Conservation (phyloP, 2,797 vertebrate species). For the Hephaestus fuliginosus region DNA sequence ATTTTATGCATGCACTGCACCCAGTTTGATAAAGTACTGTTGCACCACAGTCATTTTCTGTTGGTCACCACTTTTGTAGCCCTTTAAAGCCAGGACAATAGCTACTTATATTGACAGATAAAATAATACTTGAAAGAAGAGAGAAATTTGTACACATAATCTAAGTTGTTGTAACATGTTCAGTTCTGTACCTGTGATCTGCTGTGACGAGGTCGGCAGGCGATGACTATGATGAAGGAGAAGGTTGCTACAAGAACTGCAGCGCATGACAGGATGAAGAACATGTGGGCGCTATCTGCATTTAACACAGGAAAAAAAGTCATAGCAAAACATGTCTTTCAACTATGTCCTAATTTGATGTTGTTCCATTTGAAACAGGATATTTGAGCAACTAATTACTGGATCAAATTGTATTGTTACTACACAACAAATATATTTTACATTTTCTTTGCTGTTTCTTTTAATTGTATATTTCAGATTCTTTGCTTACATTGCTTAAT, state of each 20-base stretch:
- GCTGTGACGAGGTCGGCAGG: conserved; percentile 80
- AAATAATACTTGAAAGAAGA: not conserved
- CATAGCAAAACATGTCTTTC: not conserved
- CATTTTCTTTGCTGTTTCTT: too few relatives aligned
- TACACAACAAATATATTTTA: too few relatives aligned
- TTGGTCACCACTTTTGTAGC: not conserved
- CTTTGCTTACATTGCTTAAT: too few relatives aligned
- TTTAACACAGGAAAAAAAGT: conserved; percentile 24
- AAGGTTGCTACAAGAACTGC: conserved; percentile 84
- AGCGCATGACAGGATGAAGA: conserved; percentile 88
- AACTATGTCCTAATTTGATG: not conserved
- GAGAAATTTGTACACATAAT: not conserved
- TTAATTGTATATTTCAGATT: not conserved
- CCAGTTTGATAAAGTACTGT: not conserved
- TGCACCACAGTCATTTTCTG: not conserved
- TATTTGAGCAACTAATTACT: not conserved
- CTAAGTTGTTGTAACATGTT: not conserved
- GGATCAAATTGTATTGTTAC: not conserved
- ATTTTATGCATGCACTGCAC: not conserved
- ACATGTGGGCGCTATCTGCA: conserved; percentile 81
- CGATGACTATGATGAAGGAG: conserved; percentile 85
- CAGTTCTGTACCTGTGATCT: conserved; percentile 82
- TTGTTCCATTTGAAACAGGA: not conserved
- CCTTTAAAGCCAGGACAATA: not conserved
- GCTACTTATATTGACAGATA: not conserved